Evolutionary conservation across 2,888 invertebrate species (phyloP).

Genomic region (Cheilosia variabilis): DNA sequence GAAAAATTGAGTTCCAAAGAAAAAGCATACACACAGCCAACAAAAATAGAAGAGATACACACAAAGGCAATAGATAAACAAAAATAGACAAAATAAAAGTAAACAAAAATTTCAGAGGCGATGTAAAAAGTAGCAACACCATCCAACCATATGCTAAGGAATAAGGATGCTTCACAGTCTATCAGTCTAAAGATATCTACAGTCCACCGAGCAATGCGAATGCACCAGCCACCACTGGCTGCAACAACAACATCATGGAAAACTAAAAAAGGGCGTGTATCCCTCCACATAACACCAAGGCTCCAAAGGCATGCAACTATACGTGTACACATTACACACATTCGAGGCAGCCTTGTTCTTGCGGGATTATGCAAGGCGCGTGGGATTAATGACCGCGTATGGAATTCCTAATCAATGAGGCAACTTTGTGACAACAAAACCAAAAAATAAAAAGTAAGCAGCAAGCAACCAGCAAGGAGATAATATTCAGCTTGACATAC

Average conservation of each 20-base stretch:
- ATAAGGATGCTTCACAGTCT: conserved; percentile 1
- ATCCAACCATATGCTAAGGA: conserved; percentile 40
- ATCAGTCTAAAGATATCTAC: background rate
- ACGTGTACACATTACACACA: conserved; percentile 8
- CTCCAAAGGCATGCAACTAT: conserved; percentile 53
- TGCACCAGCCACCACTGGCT: conserved; percentile 27
- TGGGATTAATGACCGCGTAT: conserved; percentile 72
- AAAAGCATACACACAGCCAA: conserved; percentile 12
- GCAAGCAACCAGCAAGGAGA: background rate
- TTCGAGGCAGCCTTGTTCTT: conserved; percentile 14
- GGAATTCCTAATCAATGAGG: conserved; percentile 68
- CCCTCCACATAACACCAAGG: conserved; percentile 48
- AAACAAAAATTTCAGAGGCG: conserved; percentile 17
- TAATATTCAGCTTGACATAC: conserved; percentile 79
- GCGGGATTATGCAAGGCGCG: conserved; percentile 62
- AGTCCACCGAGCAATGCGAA: conserved; percentile 33
- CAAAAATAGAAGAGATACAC: conserved; percentile 19
- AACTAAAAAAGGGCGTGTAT: conserved; percentile 75
- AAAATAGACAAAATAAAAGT: conserved; percentile 23
- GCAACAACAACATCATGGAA: conserved; percentile 31
- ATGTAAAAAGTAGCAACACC: conserved; percentile 18
- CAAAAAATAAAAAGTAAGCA: conserved; percentile 28
- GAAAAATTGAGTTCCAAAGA: conserved; percentile 29
- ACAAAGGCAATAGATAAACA: conserved; percentile 39
- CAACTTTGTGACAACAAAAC: conserved; percentile 51